Conservation (phyloP, 2,113 vertebrate species). For the Electrona antarctica region DNA sequence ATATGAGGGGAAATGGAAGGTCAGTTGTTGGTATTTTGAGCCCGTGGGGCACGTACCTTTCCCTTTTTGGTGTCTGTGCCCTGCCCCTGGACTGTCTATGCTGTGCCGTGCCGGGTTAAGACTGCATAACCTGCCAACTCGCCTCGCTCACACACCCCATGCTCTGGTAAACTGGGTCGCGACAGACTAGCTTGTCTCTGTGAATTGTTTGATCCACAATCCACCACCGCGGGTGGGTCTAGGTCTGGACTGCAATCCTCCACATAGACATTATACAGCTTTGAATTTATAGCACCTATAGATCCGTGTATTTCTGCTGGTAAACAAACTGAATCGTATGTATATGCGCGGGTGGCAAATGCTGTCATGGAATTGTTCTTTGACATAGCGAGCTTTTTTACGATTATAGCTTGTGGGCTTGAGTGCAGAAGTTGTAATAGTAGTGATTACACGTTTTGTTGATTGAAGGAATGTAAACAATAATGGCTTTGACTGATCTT, state of each 20-base stretch:
- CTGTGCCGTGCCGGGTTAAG: slow-evolving; percentile 37
- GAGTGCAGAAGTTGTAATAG: too few relatives aligned
- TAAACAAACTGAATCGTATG: slow-evolving; percentile 5
- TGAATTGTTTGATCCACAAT: slow-evolving; percentile 29
- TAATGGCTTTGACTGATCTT: too few relatives aligned
- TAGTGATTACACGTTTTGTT: too few relatives aligned
- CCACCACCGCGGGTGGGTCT: slow-evolving; percentile 35
- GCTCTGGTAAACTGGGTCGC: slow-evolving; percentile 39
- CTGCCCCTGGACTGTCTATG: neutral
- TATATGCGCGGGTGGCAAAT: slow-evolving; percentile 6
- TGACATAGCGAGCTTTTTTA: neutral
- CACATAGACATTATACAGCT: neutral
- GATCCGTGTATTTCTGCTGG: neutral
- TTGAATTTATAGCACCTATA: neutral
- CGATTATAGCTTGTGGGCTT: too few relatives aligned
- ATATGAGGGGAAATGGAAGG: slow-evolving; percentile 76
- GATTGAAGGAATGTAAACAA: too few relatives aligned
- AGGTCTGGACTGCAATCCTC: slow-evolving; percentile 24
- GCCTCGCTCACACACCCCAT: slow-evolving; percentile 23
- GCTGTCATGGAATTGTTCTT: too few relatives aligned
- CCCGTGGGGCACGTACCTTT: slow-evolving; percentile 73
- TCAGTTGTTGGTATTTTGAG: slow-evolving; percentile 84
- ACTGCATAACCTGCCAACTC: slow-evolving; percentile 23
- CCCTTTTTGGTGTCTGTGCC: slow-evolving; percentile 78
- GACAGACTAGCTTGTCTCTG: slow-evolving; percentile 42